Evolutionary conservation across 2,888 invertebrate species (phyloP).

Genomic region (Ashinkailepas kermadecensis): DNA sequence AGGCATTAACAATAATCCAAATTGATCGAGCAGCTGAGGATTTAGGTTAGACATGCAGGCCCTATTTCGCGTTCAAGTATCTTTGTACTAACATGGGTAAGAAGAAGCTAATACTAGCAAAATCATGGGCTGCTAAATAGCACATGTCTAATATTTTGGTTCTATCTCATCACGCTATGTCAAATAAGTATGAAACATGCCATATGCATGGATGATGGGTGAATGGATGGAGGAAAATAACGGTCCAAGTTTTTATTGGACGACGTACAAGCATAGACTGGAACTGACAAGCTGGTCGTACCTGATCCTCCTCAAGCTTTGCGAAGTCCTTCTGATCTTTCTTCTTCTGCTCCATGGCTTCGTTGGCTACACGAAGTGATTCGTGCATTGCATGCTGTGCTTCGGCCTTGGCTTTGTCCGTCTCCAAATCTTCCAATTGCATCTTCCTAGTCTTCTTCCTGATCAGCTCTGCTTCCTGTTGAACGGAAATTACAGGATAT

Average conservation of each 20-base stretch:
- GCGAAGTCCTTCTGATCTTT: background rate
- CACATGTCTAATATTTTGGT: too few relatives aligned
- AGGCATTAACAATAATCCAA: too few relatives aligned
- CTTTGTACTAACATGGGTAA: too few relatives aligned
- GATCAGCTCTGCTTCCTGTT: background rate
- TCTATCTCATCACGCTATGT: background rate
- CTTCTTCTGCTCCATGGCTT: slow-evolving; percentile 5
- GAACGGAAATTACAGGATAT: too few relatives aligned
- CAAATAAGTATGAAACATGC: background rate
- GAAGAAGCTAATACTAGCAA: too few relatives aligned
- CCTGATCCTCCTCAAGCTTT: background rate
- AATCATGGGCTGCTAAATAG: too few relatives aligned
- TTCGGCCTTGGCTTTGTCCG: background rate
- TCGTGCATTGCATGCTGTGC: background rate
- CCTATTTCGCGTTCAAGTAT: too few relatives aligned
- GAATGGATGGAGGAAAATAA: background rate
- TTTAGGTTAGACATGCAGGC: too few relatives aligned
- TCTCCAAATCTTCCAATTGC: background rate
- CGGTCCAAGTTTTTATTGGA: too few relatives aligned
- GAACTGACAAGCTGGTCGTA: background rate
- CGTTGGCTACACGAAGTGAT: background rate
- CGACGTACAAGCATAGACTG: background rate
- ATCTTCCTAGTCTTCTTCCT: background rate
- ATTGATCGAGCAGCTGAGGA: too few relatives aligned
- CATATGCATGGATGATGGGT: background rate